Evolutionary conservation across 2,113 vertebrate species (phyloP).

Genomic region (Pithys albifrons): DNA sequence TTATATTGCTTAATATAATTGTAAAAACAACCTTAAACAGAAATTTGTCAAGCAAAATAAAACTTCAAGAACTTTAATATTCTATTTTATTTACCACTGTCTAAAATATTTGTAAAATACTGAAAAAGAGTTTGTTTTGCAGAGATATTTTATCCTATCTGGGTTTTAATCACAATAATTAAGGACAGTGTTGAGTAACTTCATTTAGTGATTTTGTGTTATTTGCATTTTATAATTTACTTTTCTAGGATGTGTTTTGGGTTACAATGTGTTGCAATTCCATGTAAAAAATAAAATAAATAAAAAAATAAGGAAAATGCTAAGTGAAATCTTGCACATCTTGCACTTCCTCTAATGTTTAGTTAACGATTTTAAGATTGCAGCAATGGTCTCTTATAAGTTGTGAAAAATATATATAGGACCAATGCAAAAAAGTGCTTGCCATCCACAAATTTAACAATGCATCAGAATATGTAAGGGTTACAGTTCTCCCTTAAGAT

Average conservation of each 20-base stretch:
- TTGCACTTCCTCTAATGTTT: background rate
- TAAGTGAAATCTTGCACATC: background rate
- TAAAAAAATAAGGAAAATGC: background rate
- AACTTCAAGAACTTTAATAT: background rate
- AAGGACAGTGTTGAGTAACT: background rate
- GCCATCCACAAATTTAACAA: background rate
- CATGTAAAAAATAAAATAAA: background rate
- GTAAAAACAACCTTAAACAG: background rate
- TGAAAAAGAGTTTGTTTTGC: background rate
- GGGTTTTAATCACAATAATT: background rate
- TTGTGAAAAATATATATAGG: background rate
- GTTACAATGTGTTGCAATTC: background rate
- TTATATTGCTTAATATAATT: background rate
- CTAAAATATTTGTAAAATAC: background rate
- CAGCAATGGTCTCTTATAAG: background rate
- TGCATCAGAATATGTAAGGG: background rate
- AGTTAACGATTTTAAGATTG: background rate
- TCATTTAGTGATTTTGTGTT: background rate
- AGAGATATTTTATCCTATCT: background rate
- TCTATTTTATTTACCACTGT: background rate
- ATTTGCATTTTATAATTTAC: background rate
- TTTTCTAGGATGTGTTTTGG: background rate
- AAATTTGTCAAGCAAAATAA: background rate
- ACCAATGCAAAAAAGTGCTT: background rate
- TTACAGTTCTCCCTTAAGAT: background rate